Percentiles rank a stretch among this genome's conserved stretches.
phyloP scores from a whole-genome alignment of 2,113 vertebrate genomes.

The Pseudolaguvia tuberculata region DNA sequence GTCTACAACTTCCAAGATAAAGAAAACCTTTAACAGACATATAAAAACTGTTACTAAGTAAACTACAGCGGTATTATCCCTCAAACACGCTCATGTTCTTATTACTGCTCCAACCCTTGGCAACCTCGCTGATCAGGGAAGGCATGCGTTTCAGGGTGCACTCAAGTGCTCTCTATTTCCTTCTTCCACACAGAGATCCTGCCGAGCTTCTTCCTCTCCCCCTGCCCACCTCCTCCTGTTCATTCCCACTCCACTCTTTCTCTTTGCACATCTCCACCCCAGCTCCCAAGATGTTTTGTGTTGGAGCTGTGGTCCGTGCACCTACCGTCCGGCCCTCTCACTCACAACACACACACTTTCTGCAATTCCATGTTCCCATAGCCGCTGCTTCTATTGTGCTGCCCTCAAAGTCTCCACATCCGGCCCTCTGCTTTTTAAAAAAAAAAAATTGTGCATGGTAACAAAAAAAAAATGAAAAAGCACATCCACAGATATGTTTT shows the following conservation, averaged over 20 bases:
- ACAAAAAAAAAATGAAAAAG: conserved; percentile 15
- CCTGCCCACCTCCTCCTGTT: conserved; percentile 53
- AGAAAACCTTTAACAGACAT: too few relatives aligned
- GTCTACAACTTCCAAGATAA: too few relatives aligned
- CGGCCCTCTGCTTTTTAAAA: neutral
- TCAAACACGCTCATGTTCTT: neutral
- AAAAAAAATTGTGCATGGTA: conserved; percentile 17
- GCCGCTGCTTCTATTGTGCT: neutral
- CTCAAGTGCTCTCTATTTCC: conserved; percentile 72
- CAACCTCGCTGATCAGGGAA: conserved; percentile 78
- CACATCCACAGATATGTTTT: conserved; percentile 46
- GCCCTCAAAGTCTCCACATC: conserved; percentile 6
- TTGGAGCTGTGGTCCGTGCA: conserved; percentile 74
- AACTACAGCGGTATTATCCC: neutral
- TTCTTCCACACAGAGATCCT: conserved; percentile 69
- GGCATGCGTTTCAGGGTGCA: conserved; percentile 80
- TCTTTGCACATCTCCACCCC: conserved; percentile 54
- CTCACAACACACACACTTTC: conserved; percentile 66
- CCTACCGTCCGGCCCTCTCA: conserved; percentile 75
- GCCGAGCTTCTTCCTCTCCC: conserved; percentile 67
- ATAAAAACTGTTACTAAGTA: neutral
- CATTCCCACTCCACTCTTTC: conserved; percentile 52
- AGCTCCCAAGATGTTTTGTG: conserved; percentile 78
- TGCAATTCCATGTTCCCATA: conserved; percentile 63
- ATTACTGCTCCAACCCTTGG: conserved; percentile 78